Evolutionary conservation across 1,140 invertebrate genomes (phyloP), one percentile per base, ranked within the genome.

Genomic region (Leptopilina boulardi): DNA sequence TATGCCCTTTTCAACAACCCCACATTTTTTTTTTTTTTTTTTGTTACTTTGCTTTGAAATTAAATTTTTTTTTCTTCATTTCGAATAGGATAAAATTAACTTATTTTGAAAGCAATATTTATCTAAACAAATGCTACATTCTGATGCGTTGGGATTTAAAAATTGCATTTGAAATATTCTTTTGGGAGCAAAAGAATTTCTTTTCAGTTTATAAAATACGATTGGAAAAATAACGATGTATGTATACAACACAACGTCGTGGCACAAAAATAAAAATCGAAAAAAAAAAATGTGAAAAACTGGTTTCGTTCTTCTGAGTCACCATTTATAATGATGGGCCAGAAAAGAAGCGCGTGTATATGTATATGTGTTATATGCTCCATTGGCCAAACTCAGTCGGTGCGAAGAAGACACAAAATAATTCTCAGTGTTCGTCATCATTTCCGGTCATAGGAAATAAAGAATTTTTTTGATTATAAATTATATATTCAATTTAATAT

Each of bases 261-360:
- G 73, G 59, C 19, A 59, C 38, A 42, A 75, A 75, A 75, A 9
- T n/a, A n/a, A 66, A 75, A 21, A 42, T 42, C 44, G 44, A 75
- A 66, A 70, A 15, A 42, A 30, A 38, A 26, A 51, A 75, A 66
- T 75, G 74, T 79, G 85, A 85, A 83, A 86, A 89, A 89, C 88
- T 88, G 88, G 88, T 89, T 89, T 88, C 83, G 80, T 54, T 78
- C 75, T 80, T 88, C 85, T 89, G 88, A 89, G 88, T 89, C 87
- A 89, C 86, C 84, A 83, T 87, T 83, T 86, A 86, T 89, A 89
- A 89, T 88, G 88, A 89, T 82, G 86, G 76, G 84, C 80, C 82
- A 77, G 77, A n/a, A n/a, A n/a, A 79, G 79, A 77, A 87, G 84
- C 83, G 74, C 73, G 75, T 44, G 34, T 38, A 38, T n/a, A n/a